Base-by-base conservation (phyloP, 1,140 invertebrate species). In the Dermatophagoides farinae region DNA sequence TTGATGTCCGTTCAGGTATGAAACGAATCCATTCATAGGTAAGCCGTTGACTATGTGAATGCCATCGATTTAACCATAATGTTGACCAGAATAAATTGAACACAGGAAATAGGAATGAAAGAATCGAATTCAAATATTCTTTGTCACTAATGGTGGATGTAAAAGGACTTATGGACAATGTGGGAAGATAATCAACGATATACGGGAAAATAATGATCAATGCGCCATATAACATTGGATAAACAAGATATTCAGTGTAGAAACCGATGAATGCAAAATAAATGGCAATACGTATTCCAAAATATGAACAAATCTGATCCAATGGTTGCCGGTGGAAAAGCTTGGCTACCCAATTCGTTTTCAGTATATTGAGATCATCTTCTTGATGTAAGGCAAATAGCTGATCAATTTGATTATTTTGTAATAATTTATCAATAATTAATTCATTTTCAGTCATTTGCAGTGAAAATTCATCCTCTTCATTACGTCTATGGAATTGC, bases 1-100 rank as follows among this genome's bases (percentile, higher is more conserved):
- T 31, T 31, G 2, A 4, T 31, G 31, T 2, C 31, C 31, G 8
- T 31, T 31, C 31, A 68, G 76, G 76, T 66, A 70, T 84, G 86
- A 43, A 79, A 8, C 89, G 93, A 4, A 84, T 85, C 86, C 85
- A 88, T 61, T 77, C 71, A 69, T 82, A 87, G 0, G 84, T 81
- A 51, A 83, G 71, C 66, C 82, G 81, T 50, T 80, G 81, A 65
- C 82, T 82, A 64, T 78, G 79, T 63, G 83, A 72, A 67, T 83
- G 84, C 86, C 86, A 89, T 50, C 79, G 66, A 76, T 86, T 81
- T 31, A 85, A 69, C 68, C 83, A 83, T 49, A 86, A 70, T 22
- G 84, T 86, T 1, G 84, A 81, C 90, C 91, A 97, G 47, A 92
- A 76, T 14, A 93, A 86, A 22, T 60, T 61, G 37, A 60, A 10